A percentile compares a stretch with the other conserved stretches of the same genome.
phyloP scores from a whole-genome alignment of 2,113 vertebrate species.

The Cranoglanis bouderius region DNA sequence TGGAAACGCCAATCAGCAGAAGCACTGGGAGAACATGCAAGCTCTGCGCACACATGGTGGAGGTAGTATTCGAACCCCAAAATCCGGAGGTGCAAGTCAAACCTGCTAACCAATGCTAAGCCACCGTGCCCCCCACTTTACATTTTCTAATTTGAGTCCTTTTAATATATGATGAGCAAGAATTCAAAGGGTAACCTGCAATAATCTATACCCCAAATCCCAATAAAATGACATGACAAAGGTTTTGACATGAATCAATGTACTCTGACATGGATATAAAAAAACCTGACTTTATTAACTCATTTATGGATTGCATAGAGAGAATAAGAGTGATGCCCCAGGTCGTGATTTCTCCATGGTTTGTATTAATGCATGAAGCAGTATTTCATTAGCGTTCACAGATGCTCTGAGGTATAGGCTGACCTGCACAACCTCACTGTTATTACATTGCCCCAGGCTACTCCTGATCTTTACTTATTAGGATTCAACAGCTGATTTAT shows the following conservation, averaged over 20 bases:
- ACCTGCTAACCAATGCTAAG: no score
- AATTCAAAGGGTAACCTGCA: neutral
- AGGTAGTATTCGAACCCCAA: no score
- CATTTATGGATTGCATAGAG: neutral
- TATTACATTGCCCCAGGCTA: constrained; percentile 70
- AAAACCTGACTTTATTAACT: neutral
- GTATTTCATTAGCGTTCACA: constrained; percentile 60
- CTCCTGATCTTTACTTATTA: constrained; percentile 68
- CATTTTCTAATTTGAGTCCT: neutral
- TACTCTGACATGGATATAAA: constrained; percentile 9
- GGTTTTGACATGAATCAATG: constrained; percentile 17
- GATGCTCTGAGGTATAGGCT: constrained; percentile 53
- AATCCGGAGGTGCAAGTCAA: no score
- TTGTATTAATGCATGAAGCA: constrained; percentile 37
- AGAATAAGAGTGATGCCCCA: neutral
- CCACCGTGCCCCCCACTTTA: neutral
- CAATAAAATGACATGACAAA: neutral
- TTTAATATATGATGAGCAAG: neutral
- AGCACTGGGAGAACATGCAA: no score
- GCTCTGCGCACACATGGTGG: no score
- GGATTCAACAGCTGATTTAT: constrained; percentile 62
- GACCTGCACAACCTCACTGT: constrained; percentile 64
- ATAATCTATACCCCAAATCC: neutral
- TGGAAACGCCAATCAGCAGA: no score
- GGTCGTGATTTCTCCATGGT: neutral